Evolutionary conservation across 2,113 vertebrate genomes (phyloP).

Genomic region (Trachemys scripta): DNA sequence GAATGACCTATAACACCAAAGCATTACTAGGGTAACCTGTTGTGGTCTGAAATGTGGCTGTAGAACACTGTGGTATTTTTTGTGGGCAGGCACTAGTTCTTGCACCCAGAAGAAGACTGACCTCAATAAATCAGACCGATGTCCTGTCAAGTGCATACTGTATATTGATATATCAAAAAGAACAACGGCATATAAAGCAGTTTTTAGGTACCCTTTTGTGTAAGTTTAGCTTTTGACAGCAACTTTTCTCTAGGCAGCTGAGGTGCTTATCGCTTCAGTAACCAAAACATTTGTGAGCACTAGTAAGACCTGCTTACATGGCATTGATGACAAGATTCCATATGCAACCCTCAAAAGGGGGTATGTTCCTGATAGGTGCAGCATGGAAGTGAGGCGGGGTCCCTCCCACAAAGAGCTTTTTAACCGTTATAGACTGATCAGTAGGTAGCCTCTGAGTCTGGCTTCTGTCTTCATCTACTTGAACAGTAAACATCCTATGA

Average conservation of each 20-base stretch:
- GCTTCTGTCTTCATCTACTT: conserved; percentile 91
- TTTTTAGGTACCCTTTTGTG: neutral
- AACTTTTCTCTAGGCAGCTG: neutral
- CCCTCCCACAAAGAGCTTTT: conserved; percentile 92
- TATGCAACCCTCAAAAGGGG: conserved; percentile 93
- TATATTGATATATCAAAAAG: neutral
- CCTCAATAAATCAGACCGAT: neutral
- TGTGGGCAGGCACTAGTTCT: neutral
- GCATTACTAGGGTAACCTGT: accelerated
- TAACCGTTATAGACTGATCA: conserved; percentile 86
- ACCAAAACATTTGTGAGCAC: neutral
- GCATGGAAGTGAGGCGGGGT: conserved; percentile 84
- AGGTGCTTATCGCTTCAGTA: neutral
- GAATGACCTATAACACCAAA: neutral
- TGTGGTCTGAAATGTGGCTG: accelerated
- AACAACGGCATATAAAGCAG: neutral
- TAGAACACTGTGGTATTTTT: neutral
- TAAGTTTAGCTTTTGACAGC: neutral
- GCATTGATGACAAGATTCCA: conserved; percentile 97
- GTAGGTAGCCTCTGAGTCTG: conserved; percentile 85
- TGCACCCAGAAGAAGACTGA: neutral
- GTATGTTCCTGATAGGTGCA: conserved; percentile 83
- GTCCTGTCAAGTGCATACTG: neutral
- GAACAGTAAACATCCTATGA: conserved; percentile 88
- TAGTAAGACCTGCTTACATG: conserved; percentile 79